Evolutionary conservation across 2,888 invertebrate genomes (phyloP), one percentile per base, ranked within the genome.

Genomic region (Phasia obesa): DNA sequence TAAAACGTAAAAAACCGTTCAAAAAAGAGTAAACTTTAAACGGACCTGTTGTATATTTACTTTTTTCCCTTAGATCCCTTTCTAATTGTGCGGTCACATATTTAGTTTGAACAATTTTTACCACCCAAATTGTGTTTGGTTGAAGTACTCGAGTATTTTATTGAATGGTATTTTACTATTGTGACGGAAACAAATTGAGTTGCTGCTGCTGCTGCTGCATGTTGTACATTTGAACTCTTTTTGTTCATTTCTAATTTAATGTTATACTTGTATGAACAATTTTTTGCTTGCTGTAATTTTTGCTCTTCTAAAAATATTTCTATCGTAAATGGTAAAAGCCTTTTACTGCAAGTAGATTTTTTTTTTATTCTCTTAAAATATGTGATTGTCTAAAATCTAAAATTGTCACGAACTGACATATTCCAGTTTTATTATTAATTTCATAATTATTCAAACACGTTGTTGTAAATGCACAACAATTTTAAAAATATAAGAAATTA

Each of bases 181-280:
- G 59, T 42, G 75, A 76, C 38, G 59, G 49, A 44, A 42, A 76
- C 49, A 76, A 67, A 76, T 59, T 76, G 75, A 67, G 42, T 49
- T 76, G 67, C 67, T 76, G 67, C 51, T 67, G 35, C 11, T 11
- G 6, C 27, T 6, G 27, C 27, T 27, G 27, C 57, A 65, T 65
- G 25, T 67, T 76, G 55, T 57, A 47, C 74, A 74, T 65, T 74
- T 74, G 21, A 23, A 47, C n/a, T 65, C 21, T 65, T 57, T 27
- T 65, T 74, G 44, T 75, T 27, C 75, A 49, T 65, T 75, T 75
- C 25, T 25, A 49, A 65, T 75, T 49, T 47, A 65, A 49, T 57
- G n/a, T 73, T 73, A 42, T 42, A n/a, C n/a, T n/a, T n/a, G n/a
- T n/a, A 35, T 25, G 21, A n/a, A 27, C 11, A n/a, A 31, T 35